Evolutionary conservation across 2,888 invertebrate genomes (phyloP), one percentile per base, ranked within the genome.

Genomic region (Lampropteryx suffumata): DNA sequence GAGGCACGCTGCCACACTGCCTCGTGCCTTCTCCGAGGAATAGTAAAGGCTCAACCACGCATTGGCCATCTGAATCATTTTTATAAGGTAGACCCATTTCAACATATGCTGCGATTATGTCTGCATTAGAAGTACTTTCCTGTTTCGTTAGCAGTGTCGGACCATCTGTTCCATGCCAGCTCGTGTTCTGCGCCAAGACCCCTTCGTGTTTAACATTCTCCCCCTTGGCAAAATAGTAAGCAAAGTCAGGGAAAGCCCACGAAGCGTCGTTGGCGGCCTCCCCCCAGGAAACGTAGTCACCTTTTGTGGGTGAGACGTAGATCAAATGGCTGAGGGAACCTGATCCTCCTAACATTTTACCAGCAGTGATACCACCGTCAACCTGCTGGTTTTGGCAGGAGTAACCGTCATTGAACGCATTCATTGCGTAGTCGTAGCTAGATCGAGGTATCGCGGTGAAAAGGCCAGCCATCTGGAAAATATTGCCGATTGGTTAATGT

Each of bases 331-430:
- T 53, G 0, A 78, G 13, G 3, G 64, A 59, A 14, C 73, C 76
- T 26, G 66, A 52, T 0, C 83, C 84, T 1, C 83, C 82, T 0
- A 81, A 51, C 66, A 77, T 70, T 36, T 70, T 73, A 0, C 76
- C 84, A 1, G 55, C 41, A 0, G 76, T 73, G 1, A 13, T 29
- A 0, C 45, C 8, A 1, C 47, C 37, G 3, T 58, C 37, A 7
- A 62, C 40, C 30, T 61, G 58, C 29, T 66, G 35, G 39, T 64
- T 63, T 27, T 71, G 69, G 5, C 55, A 45, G 8, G 73, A 48
- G 21, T 62, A 62, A 0, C 24, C 8, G 28, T 76, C 74, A 17
- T 72, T 58, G 6, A 55, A 57, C 0, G 75, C 59, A 0, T 55
- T 61, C 14, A 65, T 61, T 17, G 72, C 67, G 56, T 63, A 73